Percentiles rank a stretch among this genome's conserved stretches.
Evolutionary conservation across 2,113 vertebrate species (phyloP).

Genomic region (Vicugna pacos): DNA sequence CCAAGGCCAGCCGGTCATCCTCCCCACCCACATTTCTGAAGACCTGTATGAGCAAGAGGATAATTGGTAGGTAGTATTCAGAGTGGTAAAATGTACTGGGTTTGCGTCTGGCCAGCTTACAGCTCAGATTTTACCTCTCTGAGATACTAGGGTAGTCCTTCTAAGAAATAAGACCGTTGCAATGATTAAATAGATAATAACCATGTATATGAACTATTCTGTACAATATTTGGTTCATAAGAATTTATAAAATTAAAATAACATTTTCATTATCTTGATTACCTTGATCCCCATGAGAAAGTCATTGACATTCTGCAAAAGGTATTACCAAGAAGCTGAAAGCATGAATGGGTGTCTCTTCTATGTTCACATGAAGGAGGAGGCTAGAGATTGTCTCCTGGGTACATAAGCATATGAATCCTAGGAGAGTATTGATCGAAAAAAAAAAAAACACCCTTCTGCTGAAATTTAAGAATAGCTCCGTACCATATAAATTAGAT

Average conservation of each 20-base stretch:
- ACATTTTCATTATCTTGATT: neutral
- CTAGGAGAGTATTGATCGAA: neutral
- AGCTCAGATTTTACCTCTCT: neutral
- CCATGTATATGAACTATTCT: neutral
- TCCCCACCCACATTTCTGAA: neutral
- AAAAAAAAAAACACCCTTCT: neutral
- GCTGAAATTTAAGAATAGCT: neutral
- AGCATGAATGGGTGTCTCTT: neutral
- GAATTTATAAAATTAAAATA: neutral
- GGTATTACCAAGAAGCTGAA: neutral
- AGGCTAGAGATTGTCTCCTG: neutral
- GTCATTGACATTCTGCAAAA: neutral
- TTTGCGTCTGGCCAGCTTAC: neutral
- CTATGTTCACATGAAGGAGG: neutral
- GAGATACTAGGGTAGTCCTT: neutral
- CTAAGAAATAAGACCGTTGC: neutral
- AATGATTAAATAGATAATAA: neutral
- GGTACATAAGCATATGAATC: neutral
- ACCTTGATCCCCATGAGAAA: neutral
- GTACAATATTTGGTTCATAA: neutral
- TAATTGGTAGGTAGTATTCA: neutral
- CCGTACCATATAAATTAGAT: neutral
- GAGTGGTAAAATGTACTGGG: neutral
- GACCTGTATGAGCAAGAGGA: neutral
- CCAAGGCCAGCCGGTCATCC: too few species aligned